These are phyloP conservation scores for Atopsyche davidsoni DNA, from an alignment of 1,140 invertebrate genomes.

Conservation along the genomic window DNA sequence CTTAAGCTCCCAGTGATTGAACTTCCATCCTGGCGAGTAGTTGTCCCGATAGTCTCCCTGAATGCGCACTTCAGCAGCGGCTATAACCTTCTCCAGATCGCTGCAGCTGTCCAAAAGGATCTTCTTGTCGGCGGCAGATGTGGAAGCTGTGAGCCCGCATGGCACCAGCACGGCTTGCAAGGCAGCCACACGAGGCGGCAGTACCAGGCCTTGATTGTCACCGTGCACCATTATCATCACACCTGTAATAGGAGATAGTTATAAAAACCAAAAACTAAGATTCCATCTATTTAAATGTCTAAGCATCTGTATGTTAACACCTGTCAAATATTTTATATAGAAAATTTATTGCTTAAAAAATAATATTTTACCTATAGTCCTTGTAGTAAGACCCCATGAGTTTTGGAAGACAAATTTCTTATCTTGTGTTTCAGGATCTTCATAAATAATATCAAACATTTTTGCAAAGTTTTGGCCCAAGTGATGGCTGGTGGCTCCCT, in stretches of 20 bases:
- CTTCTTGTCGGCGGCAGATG: conserved; percentile 65
- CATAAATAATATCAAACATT: conserved; percentile 97
- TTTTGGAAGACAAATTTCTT: conserved; percentile 94
- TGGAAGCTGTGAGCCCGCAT: conserved; percentile 87
- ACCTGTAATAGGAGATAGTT: conserved; percentile 56
- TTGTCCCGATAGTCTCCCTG: conserved; percentile 88
- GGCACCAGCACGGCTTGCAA: conserved; percentile 88
- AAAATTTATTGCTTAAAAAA: not conserved
- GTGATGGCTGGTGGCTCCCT: conserved; percentile 96
- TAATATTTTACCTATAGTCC: conserved; percentile 70
- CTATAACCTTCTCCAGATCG: conserved; percentile 57
- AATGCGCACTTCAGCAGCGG: conserved; percentile 58
- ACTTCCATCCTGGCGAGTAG: conserved; percentile 99
- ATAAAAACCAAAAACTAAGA: too few species aligned
- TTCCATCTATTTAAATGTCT: conserved; percentile 10
- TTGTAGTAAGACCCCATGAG: conserved; percentile 96
- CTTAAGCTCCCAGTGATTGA: conserved; percentile 99
- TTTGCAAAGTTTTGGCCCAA: conserved; percentile 98
- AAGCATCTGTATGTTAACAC: too few species aligned
- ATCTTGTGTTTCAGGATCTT: conserved; percentile 86
- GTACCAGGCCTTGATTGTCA: conserved; percentile 92
- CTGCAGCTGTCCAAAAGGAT: conserved; percentile 67
- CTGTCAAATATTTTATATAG: not conserved
- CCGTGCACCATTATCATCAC: conserved; percentile 96
- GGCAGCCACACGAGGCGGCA: conserved; percentile 87